These are phyloP conservation scores for Osmerus mordax DNA, from an alignment of 2,113 vertebrate genomes.

Conservation along the genomic window DNA sequence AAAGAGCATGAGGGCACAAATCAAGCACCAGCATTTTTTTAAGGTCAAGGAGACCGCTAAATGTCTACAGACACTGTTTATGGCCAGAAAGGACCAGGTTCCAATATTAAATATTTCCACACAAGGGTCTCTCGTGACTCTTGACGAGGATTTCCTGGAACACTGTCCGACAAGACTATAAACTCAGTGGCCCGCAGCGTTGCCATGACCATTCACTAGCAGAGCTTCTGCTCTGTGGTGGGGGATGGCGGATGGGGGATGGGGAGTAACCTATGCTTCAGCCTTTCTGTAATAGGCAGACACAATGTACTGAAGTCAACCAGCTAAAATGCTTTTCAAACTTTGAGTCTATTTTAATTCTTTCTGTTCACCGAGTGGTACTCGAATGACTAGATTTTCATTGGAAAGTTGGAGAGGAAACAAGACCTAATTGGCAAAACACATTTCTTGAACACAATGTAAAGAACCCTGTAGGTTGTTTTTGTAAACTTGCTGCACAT, in stretches of 20 bases:
- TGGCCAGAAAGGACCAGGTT: constrained; percentile 36
- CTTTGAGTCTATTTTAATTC: too few species aligned
- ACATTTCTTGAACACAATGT: neutral
- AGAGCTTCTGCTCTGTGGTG: constrained; percentile 17
- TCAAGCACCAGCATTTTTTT: constrained; percentile 16
- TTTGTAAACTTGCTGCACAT: too few species aligned
- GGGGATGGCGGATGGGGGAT: constrained; percentile 13
- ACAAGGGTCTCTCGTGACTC: constrained; percentile 34
- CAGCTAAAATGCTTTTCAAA: too few species aligned
- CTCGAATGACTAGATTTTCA: too few species aligned
- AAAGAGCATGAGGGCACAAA: constrained; percentile 18
- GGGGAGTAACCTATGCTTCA: constrained; percentile 4
- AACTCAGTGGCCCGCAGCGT: constrained; percentile 26
- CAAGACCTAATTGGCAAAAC: neutral
- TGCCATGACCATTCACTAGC: constrained; percentile 28
- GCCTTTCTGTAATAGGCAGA: too few species aligned
- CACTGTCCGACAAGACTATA: constrained; percentile 36
- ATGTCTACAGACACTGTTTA: constrained; percentile 33
- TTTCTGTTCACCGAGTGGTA: too few species aligned
- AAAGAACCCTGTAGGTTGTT: neutral
- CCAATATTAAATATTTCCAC: constrained; percentile 45
- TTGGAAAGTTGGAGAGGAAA: constrained; percentile 5
- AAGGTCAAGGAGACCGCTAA: constrained; percentile 45
- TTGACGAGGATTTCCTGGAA: constrained; percentile 52
- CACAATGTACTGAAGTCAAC: too few species aligned